Evolutionary conservation across 2,888 invertebrate species (phyloP).

Genomic region (Coremacera marginata): DNA sequence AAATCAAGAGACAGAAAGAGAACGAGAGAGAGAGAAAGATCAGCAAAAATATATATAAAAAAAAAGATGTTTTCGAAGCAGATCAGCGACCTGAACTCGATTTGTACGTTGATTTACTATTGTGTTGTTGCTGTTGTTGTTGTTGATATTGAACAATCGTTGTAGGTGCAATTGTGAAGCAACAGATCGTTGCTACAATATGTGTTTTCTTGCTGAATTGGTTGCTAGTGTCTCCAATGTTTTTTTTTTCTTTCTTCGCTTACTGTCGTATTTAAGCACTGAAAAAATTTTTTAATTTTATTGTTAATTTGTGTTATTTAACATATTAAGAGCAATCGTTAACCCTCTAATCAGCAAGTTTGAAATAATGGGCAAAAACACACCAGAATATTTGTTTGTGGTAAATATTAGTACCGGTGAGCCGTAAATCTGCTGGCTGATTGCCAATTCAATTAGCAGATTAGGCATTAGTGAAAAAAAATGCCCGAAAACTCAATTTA

Average conservation of each 20-base stretch:
- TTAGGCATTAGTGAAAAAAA: too few species aligned
- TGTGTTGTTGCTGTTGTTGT: conserved; percentile 4
- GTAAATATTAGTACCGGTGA: too few species aligned
- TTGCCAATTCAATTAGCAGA: too few species aligned
- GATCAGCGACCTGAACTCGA: conserved; percentile 36
- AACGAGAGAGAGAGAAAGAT: background rate
- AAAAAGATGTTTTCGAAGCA: conserved; percentile 10
- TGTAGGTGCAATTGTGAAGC: conserved; percentile 20
- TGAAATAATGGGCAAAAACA: too few species aligned
- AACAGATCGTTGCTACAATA: conserved; percentile 13
- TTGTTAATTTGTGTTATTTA: too few species aligned
- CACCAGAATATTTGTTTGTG: too few species aligned
- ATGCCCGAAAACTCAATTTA: too few species aligned
- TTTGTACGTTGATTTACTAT: conserved; percentile 3
- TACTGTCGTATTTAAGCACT: background rate
- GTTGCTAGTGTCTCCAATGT: background rate
- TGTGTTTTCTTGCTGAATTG: background rate
- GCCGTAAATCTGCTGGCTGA: too few species aligned
- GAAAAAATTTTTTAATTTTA: too few species aligned
- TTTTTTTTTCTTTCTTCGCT: background rate
- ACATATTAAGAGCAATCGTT: too few species aligned
- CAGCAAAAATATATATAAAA: background rate
- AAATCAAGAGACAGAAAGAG: background rate
- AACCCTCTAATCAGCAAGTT: too few species aligned
- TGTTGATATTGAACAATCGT: conserved; percentile 4